Base-by-base conservation (phyloP, 1,140 invertebrate species). In the Mylabris phalerata region DNA sequence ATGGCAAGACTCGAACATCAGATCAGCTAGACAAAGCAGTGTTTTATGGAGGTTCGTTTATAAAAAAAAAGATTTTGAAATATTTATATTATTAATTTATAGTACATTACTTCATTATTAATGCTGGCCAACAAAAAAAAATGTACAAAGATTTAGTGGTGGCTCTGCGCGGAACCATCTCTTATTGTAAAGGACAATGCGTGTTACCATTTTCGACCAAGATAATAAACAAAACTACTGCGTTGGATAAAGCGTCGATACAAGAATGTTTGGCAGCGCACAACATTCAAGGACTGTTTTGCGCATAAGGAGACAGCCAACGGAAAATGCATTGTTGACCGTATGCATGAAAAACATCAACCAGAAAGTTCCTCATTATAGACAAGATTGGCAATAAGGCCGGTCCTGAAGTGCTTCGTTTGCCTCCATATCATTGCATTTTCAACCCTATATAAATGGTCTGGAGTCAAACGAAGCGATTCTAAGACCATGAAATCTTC, bases 401-500 rank as follows among this genome's bases (percentile, higher is more conserved):
- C 19, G 60, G 52, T 2, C 64, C 66, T 54, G 43, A 54, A 41
- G 62, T 69, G 2, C 7, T 69, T 4, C 47, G 62, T 13, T 39
- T 70, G 9, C 66, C 69, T 39, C 67, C 65, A 4, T 71, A 68
- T 38, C 60, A 68, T 43, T 64, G 59, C 46, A 48, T 61, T n/a
- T 63, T 67, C n/a, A 71, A 71, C 40, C 63, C 68, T 3, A 71
- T 69, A 40, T 68, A 69, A 55, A 27, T 67, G 4, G 61, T 13
- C 4, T 68, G 65, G 66, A 57, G 60, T 40, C 51, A 65, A 48
- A 48, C 63, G n/a, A 69, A 68, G 60, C 39, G 26, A 43, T 55
- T 40, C 48, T 59, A 55, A 40, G 50, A 9, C 25, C 25, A 13
- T 38, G 55, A 27, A 50, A 50, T n/a, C 32, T 26, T 27, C 38